Evolutionary conservation across 2,797 vertebrate species (phyloP).

Genomic region (Eulemur coronatus): DNA sequence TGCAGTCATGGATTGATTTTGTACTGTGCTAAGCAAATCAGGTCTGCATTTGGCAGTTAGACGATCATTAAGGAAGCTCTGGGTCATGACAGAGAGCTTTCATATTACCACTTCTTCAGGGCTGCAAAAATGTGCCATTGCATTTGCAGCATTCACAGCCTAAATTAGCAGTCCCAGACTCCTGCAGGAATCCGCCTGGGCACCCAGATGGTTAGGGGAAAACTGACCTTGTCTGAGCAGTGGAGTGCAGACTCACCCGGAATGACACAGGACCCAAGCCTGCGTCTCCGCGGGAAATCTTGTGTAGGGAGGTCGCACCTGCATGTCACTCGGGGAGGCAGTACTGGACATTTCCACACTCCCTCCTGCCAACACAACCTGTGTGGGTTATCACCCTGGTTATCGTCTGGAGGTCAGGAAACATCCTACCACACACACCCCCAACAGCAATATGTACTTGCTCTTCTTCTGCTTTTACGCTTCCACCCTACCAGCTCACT

Average conservation of each 20-base stretch:
- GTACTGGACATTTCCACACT: not conserved
- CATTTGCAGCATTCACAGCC: slow-evolving; percentile 18
- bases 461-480: not conserved
- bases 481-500: not conserved
- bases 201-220: not conserved
- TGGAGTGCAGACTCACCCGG: not conserved
- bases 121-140: slow-evolving; percentile 34
- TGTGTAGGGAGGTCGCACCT: not conserved
- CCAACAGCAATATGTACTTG: not conserved
- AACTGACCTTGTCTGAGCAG: not conserved
- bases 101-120: slow-evolving; percentile 43
- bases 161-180: not conserved
- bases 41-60: slow-evolving; percentile 58
- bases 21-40: slow-evolving; percentile 48
- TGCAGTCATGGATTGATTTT: slow-evolving; percentile 55
- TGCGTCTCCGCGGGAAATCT: not conserved
- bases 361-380: not conserved
- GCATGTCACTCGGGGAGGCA: not conserved
- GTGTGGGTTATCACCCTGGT: not conserved
- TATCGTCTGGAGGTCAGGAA: not conserved
- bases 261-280: not conserved
- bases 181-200: not conserved
- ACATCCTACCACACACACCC: not conserved
- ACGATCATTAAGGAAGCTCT: slow-evolving; percentile 51
- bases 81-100: slow-evolving; percentile 51